Evolutionary conservation across 2,888 invertebrate species (phyloP).

Genomic region (Baccha elongata): DNA sequence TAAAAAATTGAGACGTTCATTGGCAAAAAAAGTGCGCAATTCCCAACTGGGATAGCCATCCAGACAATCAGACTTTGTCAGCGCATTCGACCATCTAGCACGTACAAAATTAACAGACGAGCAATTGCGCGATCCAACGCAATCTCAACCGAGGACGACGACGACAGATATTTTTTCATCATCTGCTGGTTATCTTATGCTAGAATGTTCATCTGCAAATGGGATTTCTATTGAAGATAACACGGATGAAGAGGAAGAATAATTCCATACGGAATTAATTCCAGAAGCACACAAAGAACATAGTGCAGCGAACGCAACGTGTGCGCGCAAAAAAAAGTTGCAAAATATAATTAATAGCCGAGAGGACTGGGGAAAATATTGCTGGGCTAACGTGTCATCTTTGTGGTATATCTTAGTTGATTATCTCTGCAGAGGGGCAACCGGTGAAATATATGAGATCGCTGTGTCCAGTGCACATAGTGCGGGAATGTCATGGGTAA

Average conservation of each 20-base stretch:
- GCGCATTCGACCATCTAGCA: constrained; percentile 42
- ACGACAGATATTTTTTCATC: constrained; percentile 9
- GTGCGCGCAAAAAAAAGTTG: constrained; percentile 22
- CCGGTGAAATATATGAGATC: constrained; percentile 4
- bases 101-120: constrained; percentile 48
- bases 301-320: constrained; percentile 8
- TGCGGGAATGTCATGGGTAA: constrained; percentile 51
- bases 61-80: constrained; percentile 57
- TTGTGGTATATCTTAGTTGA: constrained; percentile 71
- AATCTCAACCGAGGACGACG: not conserved
- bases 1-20: constrained; percentile 65
- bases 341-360: constrained; percentile 66
- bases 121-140: constrained; percentile 15
- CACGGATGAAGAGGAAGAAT: constrained; percentile 36
- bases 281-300: constrained; percentile 54
- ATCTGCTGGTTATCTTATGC: constrained; percentile 1
- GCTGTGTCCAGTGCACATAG: not conserved
- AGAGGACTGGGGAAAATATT: constrained; percentile 58
- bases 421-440: constrained; percentile 50
- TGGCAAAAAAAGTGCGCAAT: constrained; percentile 44
- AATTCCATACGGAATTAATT: constrained; percentile 62
- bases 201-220: constrained; percentile 35
- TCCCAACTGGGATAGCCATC: constrained; percentile 56
- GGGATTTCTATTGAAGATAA: constrained; percentile 55
- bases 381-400: constrained; percentile 71